Percentiles rank a stretch among this genome's conserved stretches.
Evolutionary conservation across 2,113 vertebrate species (phyloP).

Genomic region (Rhizomys pruinosus): DNA sequence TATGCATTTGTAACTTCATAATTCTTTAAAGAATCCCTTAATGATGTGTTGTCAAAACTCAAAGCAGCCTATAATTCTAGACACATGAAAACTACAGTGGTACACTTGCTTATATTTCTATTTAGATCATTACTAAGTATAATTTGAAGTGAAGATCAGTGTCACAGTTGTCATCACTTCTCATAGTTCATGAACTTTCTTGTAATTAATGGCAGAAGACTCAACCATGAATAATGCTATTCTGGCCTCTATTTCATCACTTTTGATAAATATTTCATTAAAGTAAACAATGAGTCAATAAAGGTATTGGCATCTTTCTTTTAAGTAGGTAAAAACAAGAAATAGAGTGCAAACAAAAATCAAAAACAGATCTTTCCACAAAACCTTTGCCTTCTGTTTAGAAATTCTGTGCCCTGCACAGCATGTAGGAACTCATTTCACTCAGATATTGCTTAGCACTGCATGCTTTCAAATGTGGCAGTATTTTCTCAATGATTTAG

Average conservation of each 20-base stretch:
- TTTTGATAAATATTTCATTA: neutral
- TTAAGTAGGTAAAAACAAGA: neutral
- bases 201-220: neutral
- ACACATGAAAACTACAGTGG: neutral
- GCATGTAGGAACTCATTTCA: neutral
- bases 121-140: neutral
- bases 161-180: neutral
- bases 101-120: neutral
- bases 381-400: neutral
- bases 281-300: neutral
- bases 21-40: neutral
- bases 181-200: neutral
- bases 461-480: neutral
- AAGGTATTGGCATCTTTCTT: neutral
- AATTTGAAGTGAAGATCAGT: neutral
- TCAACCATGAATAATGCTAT: neutral
- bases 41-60: neutral
- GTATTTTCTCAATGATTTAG: neutral
- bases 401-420: neutral
- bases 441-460: neutral
- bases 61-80: neutral
- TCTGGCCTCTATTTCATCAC: neutral
- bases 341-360: neutral
- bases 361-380: neutral
- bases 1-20: neutral